Evolutionary conservation across 2,888 invertebrate species (phyloP), one percentile per base, ranked within the genome.

Genomic region (Eupithecia subumbrata): DNA sequence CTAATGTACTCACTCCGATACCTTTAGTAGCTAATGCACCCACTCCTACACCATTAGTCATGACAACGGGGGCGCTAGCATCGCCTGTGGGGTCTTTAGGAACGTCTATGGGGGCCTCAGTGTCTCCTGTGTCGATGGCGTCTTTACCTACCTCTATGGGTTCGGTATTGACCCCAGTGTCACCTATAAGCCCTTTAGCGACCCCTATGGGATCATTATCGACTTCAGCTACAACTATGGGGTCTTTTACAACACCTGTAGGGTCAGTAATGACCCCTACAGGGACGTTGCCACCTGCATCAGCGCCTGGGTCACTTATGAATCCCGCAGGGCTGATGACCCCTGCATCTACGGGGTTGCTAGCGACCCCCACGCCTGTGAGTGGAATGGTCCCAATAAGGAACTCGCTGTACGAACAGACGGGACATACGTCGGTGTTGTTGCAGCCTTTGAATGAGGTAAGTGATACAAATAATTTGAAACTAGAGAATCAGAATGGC

Each of bases 391-490:
- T 94, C 75, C 93, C 94, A 0, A 93, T 94, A 75, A 84, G 94
- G 75, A 95, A 95, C 72, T 87, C 90, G 18, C 79, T 95, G 68
- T 94, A 94, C 76, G 92, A 94, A 52, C 93, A 94, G 79, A 82
- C 91, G 1, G 92, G 92, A 1, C 74, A 94, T 60, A 91, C 94
- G 0, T 94, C 94, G 0, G 93, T 95, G 5, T 83, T 95, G 2
- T 80, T 95, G 68, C 93, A 95, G 79, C 94, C 94, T 25, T 86
- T 95, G 79, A 95, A 94, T 82, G 93, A 95, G 91, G 94, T 95
- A 84, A 1, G 79, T 66, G 18, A 64, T 16, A 63, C 1, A 22
- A 30, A 25, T 63, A 16, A 22, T 48, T 7, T n/a, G 2, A 2
- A 18, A 18, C 16, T 48, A 48, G 48, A 48, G 16, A 48, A 18